Evolutionary conservation across 2,797 vertebrate genomes (phyloP).

Genomic region (Tarsius wallacei): DNA sequence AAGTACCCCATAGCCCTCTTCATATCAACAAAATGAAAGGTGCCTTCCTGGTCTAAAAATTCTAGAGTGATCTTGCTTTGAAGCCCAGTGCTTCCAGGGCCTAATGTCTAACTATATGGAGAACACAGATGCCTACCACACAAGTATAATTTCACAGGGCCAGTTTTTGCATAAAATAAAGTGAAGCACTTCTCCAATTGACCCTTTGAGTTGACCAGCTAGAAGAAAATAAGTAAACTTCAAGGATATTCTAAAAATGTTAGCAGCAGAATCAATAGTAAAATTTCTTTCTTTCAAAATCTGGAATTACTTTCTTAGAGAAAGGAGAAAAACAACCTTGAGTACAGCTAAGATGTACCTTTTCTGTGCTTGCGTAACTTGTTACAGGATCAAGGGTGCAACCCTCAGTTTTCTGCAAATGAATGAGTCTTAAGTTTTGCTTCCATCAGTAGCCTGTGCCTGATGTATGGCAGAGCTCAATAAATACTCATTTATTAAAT

Average conservation of each 20-base stretch:
- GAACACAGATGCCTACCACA: neutral
- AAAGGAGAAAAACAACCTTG: constrained; percentile 2
- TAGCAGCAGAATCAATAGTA: constrained; percentile 16
- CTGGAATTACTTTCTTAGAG: neutral
- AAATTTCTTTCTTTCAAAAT: constrained; percentile 40
- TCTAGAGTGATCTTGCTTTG: neutral
- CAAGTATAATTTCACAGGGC: neutral
- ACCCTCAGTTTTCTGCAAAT: neutral
- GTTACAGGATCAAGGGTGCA: neutral
- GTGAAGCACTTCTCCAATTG: neutral
- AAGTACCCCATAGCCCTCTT: neutral
- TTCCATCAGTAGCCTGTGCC: neutral
- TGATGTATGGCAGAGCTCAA: neutral
- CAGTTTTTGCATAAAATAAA: neutral
- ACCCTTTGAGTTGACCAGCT: neutral
- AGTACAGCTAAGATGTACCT: neutral
- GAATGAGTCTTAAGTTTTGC: neutral
- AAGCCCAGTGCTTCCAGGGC: neutral
- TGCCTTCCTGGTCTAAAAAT: neutral
- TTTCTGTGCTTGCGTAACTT: neutral
- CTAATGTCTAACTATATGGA: neutral
- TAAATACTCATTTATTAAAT: neutral
- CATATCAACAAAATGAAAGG: neutral
- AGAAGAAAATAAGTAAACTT: constrained; percentile 5
- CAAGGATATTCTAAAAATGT: neutral